phyloP scores from a whole-genome alignment of 2,888 invertebrate genomes.

The Sisyra nigra region DNA sequence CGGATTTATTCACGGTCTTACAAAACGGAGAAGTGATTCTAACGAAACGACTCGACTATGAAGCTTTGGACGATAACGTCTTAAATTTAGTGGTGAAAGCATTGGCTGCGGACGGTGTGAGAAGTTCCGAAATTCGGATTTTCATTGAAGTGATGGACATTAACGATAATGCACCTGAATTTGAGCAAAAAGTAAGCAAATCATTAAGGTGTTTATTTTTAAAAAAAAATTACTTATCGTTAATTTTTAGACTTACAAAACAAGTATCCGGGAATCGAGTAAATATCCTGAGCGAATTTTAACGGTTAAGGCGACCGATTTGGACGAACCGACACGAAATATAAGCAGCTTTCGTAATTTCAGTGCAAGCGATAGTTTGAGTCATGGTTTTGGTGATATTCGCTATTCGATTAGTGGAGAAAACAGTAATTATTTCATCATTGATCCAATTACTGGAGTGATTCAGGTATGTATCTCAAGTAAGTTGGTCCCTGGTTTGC shows the following conservation, averaged over 20 bases:
- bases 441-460: conserved; percentile 50
- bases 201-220: too few relatives aligned
- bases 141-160: conserved; percentile 54
- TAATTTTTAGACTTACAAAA: conserved; percentile 41
- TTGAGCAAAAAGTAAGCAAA: conserved; percentile 39
- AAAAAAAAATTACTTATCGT: not conserved
- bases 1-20: conserved; percentile 38
- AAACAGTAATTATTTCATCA: conserved; percentile 53
- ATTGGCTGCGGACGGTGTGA: conserved; percentile 32
- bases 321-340: conserved; percentile 36
- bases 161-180: conserved; percentile 63
- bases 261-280: conserved; percentile 52
- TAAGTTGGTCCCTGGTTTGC: conserved; percentile 3
- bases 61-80: conserved; percentile 44
- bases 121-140: conserved; percentile 48
- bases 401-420: conserved; percentile 57
- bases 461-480: conserved; percentile 40
- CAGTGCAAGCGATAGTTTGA: conserved; percentile 11
- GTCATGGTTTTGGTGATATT: conserved; percentile 49
- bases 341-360: conserved; percentile 34
- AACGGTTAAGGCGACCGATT: conserved; percentile 53
- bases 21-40: conserved; percentile 62
- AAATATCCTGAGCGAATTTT: conserved; percentile 48
- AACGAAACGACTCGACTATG: conserved; percentile 61
- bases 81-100: conserved; percentile 38